Conservation (phyloP, 2,888 invertebrate genomes). For the Agrochola macilenta region DNA sequence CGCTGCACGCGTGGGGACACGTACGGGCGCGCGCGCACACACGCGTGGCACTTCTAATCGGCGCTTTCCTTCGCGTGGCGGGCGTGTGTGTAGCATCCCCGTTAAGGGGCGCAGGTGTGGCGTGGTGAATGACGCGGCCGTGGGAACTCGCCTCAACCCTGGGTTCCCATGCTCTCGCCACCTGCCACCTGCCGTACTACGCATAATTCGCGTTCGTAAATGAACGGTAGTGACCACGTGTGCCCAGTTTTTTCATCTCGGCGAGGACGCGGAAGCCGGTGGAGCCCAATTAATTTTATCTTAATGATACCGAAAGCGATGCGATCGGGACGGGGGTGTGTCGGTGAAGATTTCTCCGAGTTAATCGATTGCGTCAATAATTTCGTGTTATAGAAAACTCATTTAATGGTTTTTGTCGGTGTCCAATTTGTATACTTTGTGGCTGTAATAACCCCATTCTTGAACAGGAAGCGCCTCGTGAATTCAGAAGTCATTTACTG, state of each 20-base stretch:
- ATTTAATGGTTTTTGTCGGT: slow-evolving; percentile 58
- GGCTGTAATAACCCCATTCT: slow-evolving; percentile 22
- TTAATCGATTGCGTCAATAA: slow-evolving; percentile 81
- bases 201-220: slow-evolving; percentile 90
- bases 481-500: slow-evolving; percentile 12
- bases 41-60: slow-evolving; percentile 81
- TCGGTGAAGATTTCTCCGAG: slow-evolving; percentile 75
- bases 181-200: slow-evolving; percentile 90
- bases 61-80: slow-evolving; percentile 88
- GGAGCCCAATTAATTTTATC: slow-evolving; percentile 87
- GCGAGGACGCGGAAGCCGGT: slow-evolving; percentile 87
- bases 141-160: slow-evolving; percentile 88
- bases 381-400: slow-evolving; percentile 63
- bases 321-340: slow-evolving; percentile 69
- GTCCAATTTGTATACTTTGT: slow-evolving; percentile 32
- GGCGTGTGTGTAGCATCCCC: slow-evolving; percentile 88
- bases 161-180: slow-evolving; percentile 87
- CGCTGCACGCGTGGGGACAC: slow-evolving; percentile 64
- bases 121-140: slow-evolving; percentile 88
- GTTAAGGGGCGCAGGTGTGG: slow-evolving; percentile 89
- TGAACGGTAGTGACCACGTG: slow-evolving; percentile 91
- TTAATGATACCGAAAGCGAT: slow-evolving; percentile 77
- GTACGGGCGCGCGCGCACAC: slow-evolving; percentile 72
- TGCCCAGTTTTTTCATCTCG: slow-evolving; percentile 83
- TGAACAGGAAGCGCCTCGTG: not conserved